Evolutionary conservation across 1,140 invertebrate genomes (phyloP).

Genomic region (Drosophila littoralis): DNA sequence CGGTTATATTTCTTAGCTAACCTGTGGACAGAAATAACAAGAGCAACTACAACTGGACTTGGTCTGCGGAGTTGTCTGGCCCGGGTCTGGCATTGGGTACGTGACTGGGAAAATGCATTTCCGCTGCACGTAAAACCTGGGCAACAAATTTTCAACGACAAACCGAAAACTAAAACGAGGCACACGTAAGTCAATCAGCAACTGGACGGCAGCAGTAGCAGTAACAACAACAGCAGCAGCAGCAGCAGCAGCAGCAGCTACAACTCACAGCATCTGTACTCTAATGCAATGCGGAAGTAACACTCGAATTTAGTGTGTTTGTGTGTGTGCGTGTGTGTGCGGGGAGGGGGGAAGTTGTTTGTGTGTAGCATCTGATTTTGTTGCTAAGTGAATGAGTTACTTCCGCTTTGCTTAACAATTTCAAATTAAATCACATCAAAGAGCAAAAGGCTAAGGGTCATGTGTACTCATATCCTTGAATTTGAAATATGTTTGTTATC

Average conservation of each 20-base stretch:
- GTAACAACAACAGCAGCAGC: slow-evolving; percentile 1
- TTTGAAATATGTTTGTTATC: not conserved
- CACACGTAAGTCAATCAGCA: slow-evolving; percentile 79
- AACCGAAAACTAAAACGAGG: slow-evolving; percentile 72
- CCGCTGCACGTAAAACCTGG: slow-evolving; percentile 69
- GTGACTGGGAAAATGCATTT: slow-evolving; percentile 81
- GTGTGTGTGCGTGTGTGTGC: slow-evolving; percentile 2
- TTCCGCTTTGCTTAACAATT: slow-evolving; percentile 77
- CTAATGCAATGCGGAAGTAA: slow-evolving; percentile 81
- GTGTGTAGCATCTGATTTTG: slow-evolving; percentile 67
- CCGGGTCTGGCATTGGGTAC: slow-evolving; percentile 57
- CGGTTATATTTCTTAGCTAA: slow-evolving; percentile 64
- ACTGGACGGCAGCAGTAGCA: slow-evolving; percentile 51
- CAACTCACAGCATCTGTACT: slow-evolving; percentile 58
- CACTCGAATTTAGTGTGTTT: slow-evolving; percentile 66
- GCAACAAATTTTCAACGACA: slow-evolving; percentile 60
- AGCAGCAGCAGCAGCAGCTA: not conserved
- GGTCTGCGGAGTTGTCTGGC: slow-evolving; percentile 31
- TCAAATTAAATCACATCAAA: slow-evolving; percentile 73
- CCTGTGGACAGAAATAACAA: slow-evolving; percentile 20
- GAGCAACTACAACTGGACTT: slow-evolving; percentile 16
- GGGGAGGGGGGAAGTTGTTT: slow-evolving; percentile 13
- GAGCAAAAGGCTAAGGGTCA: not conserved
- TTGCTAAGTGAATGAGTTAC: slow-evolving; percentile 80
- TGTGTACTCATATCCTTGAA: not conserved